These are phyloP conservation scores for Hyphantria cunea DNA, from an alignment of 1,140 invertebrate species.

Conservation along the genomic window DNA sequence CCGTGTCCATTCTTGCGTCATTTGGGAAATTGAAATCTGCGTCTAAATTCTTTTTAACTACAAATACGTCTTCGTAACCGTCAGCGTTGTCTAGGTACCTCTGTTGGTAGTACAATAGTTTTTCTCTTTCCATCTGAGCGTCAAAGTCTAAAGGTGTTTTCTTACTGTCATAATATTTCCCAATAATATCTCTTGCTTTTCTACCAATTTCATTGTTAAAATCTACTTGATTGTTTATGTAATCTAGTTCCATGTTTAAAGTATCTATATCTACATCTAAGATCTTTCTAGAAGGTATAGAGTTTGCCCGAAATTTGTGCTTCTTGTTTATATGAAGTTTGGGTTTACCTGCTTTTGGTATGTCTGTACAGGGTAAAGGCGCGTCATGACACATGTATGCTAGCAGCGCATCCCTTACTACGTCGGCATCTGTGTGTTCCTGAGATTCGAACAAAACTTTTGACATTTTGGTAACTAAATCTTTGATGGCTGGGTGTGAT, in stretches of 20 bases:
- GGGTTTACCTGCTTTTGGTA: constrained; percentile 40
- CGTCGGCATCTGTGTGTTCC: constrained; percentile 85
- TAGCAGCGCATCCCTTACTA: constrained; percentile 90
- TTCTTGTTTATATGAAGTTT: constrained; percentile 45
- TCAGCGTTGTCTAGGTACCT: constrained; percentile 75
- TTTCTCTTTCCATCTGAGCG: constrained; percentile 80
- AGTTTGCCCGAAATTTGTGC: constrained; percentile 45
- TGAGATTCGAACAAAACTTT: constrained; percentile 85
- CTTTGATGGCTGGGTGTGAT: constrained; percentile 86
- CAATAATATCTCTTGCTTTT: constrained; percentile 71
- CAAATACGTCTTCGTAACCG: constrained; percentile 76
- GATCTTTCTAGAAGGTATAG: constrained; percentile 45
- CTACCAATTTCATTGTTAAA: constrained; percentile 72
- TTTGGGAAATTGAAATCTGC: constrained; percentile 80
- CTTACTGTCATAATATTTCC: constrained; percentile 61
- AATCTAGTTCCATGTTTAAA: constrained; percentile 72
- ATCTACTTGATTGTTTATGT: constrained; percentile 73
- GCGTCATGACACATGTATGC: constrained; percentile 92
- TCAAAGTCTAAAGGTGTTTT: constrained; percentile 71
- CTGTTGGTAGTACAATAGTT: constrained; percentile 78
- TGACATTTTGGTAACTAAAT: constrained; percentile 85
- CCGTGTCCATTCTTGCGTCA: constrained; percentile 66
- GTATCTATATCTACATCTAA: constrained; percentile 68
- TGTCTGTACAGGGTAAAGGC: constrained; percentile 86
- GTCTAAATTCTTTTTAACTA: constrained; percentile 79